phyloP scores from a whole-genome alignment of 2,888 invertebrate species.

The Oscheius onirici region DNA sequence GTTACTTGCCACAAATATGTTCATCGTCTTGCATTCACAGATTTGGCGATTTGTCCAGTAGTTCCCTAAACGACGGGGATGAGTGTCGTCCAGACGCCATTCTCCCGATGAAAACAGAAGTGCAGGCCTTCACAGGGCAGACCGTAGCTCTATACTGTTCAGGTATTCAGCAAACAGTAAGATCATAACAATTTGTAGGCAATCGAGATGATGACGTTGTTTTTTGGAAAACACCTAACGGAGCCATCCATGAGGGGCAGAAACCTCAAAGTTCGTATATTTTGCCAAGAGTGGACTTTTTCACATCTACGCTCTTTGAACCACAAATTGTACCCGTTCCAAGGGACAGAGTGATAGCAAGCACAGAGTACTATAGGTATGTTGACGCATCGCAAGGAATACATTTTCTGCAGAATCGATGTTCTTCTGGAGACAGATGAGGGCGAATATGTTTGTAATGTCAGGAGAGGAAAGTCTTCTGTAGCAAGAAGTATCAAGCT shows the following conservation, averaged over 20 bases:
- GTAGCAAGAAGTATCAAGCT: slow-evolving; percentile 36
- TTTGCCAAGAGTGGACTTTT: slow-evolving; percentile 36
- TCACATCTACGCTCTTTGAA: slow-evolving; percentile 46
- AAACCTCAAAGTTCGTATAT: slow-evolving; percentile 27
- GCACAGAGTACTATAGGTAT: slow-evolving; percentile 43
- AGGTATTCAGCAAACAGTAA: slow-evolving; percentile 4
- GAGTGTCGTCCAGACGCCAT: slow-evolving; percentile 37
- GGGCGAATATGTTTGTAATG: slow-evolving; percentile 41
- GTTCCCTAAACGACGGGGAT: slow-evolving; percentile 28
- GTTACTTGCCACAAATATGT: too few relatives aligned
- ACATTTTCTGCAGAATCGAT: slow-evolving; percentile 37
- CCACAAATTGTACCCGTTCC: slow-evolving; percentile 31
- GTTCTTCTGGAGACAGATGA: slow-evolving; percentile 39
- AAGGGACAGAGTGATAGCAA: slow-evolving; percentile 38
- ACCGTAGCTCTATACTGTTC: slow-evolving; percentile 42
- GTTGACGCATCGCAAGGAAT: not conserved
- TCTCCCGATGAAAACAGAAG: slow-evolving; percentile 33
- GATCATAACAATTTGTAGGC: slow-evolving; percentile 1
- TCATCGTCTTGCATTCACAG: not conserved
- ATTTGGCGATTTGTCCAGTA: slow-evolving; percentile 19
- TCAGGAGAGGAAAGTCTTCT: slow-evolving; percentile 30
- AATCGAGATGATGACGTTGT: slow-evolving; percentile 29
- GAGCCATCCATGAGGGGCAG: slow-evolving; percentile 23
- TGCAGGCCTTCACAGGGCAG: slow-evolving; percentile 38
- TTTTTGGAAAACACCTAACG: slow-evolving; percentile 39